phyloP scores from a whole-genome alignment of 2,888 invertebrate genomes.

The Tromatobia lineatoria region DNA sequence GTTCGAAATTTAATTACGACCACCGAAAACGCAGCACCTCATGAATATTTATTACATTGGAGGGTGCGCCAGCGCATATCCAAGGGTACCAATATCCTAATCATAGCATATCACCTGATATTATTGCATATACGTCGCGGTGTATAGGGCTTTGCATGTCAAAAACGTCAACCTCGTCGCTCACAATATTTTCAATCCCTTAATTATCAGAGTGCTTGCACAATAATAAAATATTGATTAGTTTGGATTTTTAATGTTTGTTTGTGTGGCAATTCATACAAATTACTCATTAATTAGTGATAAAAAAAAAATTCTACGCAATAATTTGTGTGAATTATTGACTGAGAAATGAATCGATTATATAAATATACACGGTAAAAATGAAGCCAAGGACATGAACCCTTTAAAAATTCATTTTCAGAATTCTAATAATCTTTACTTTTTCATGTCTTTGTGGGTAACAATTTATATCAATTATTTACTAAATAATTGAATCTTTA shows the following conservation, averaged over 20 bases:
- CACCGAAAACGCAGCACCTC: conserved; percentile 46
- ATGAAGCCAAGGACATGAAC: too few relatives aligned
- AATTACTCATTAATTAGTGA: too few relatives aligned
- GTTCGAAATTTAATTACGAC: conserved; percentile 68
- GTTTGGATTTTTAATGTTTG: too few relatives aligned
- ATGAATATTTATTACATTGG: conserved; percentile 44
- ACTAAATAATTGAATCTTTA: background rate
- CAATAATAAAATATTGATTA: too few relatives aligned
- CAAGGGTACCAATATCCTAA: conserved; percentile 15
- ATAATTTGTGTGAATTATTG: too few relatives aligned
- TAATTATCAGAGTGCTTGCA: background rate
- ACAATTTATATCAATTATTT: too few relatives aligned
- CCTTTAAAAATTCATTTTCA: background rate
- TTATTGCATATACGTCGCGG: conserved; percentile 18
- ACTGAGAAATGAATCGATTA: too few relatives aligned
- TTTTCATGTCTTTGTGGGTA: too few relatives aligned
- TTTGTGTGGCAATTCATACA: too few relatives aligned
- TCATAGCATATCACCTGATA: conserved; percentile 28
- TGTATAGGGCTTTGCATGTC: background rate
- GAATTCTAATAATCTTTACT: too few relatives aligned
- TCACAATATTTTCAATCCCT: background rate
- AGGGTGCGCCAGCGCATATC: background rate
- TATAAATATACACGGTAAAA: too few relatives aligned
- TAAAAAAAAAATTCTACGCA: too few relatives aligned
- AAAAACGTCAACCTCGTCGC: background rate